Base-by-base conservation (phyloP, 2,113 vertebrate species). In the Cheilinus undulatus region DNA sequence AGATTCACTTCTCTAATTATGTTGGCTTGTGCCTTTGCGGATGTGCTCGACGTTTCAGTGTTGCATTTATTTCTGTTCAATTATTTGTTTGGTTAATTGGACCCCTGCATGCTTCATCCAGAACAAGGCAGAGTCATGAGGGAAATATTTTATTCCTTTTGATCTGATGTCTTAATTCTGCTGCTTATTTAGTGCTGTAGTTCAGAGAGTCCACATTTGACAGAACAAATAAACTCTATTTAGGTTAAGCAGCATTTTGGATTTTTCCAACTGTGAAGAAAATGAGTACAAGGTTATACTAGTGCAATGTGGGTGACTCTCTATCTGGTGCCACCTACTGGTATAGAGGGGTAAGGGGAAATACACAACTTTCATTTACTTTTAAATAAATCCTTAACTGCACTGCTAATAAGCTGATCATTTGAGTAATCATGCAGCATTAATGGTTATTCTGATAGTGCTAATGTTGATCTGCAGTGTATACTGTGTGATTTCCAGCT, bases 21-120 rank as follows among this genome's bases (percentile, higher is more conserved):
- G 69, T 84, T 83, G 68, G 40, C 65, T 82, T 1, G 62, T 53
- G 71, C 83, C 90, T 90, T 86, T 81, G 82, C 3, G 68, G 88
- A 82, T 49, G 8, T 45, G 74, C 88, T 82, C 67, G 3, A 22
- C 85, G 80, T 88, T 91, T 89, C 70, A 32, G 67, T 86, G 78
- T 91, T 88, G 83, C 80, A 86, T 91, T 92, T 92, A 90, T 92
- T 92, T 91, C 87, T 91, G 84, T 89, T 92, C 84, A 91, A 90
- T 90, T 91, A 92, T 93, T 91, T 92, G 86, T 91, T 90, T 87
- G 73, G 50, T 65, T 92, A 91, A 93, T 92, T 92, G 84, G 87
- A 92, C 81, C 80, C 85, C 86, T 78, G 83, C 83, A 89, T 76
- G 77, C 79, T 86, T 60, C 22, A 85, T 76, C 76, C 70, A 40